A percentile compares a stretch with the other conserved stretches of the same genome.
Evolutionary conservation across 2,113 vertebrate genomes (phyloP).

Genomic region (Mesembrinibis cayennensis): DNA sequence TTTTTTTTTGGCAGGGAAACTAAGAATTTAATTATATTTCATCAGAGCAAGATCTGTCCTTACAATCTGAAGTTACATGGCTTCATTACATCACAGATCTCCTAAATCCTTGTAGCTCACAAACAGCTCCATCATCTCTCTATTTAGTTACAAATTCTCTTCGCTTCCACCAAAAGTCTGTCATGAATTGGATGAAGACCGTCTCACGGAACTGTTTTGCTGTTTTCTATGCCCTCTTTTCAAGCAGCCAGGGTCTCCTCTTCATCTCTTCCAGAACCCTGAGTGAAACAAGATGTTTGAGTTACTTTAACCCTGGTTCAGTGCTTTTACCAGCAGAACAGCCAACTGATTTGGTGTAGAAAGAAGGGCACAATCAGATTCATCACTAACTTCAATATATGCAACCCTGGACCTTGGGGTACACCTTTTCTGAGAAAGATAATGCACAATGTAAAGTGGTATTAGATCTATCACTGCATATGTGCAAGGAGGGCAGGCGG

Average conservation of each 20-base stretch:
- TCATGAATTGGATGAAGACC: not conserved
- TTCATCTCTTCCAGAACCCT: not conserved
- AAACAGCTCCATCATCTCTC: not conserved
- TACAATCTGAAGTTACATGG: not conserved
- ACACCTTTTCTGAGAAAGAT: not conserved
- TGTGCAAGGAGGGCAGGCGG: not conserved
- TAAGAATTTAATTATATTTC: not conserved
- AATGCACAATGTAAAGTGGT: not conserved
- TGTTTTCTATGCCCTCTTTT: not conserved
- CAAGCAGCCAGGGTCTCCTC: not conserved
- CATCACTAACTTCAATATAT: not conserved
- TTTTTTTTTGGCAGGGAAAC: not conserved
- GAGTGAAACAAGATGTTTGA: not conserved
- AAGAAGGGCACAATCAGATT: not conserved
- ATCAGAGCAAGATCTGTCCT: not conserved
- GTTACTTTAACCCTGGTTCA: not conserved
- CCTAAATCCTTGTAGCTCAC: not conserved
- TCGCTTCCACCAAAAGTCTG: not conserved
- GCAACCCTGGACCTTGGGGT: not conserved
- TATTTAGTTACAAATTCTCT: not conserved
- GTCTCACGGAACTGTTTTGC: not conserved
- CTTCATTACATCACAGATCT: not conserved
- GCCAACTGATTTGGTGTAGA: not conserved
- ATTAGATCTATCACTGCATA: too few species aligned
- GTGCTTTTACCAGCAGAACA: not conserved